Percentiles rank a stretch among this genome's conserved stretches.
Conservation (phyloP, 2,797 vertebrate genomes). For the Muscicapa striata region DNA sequence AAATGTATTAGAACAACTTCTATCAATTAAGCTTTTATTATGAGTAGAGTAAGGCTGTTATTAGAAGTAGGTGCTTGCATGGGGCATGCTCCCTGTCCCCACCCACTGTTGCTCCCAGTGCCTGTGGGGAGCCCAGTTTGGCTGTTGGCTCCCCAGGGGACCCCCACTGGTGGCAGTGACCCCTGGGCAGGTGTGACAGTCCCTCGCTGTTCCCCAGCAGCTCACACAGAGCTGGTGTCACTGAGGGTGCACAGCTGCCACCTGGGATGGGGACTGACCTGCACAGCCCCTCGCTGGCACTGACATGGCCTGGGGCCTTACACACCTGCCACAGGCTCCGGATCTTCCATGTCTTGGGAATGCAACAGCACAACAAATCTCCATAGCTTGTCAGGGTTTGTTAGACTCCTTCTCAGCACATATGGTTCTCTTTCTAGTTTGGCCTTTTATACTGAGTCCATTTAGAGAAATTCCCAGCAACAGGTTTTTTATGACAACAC, state of each 20-base stretch:
- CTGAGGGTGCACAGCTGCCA: neutral
- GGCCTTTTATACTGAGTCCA: neutral
- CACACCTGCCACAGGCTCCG: accelerated
- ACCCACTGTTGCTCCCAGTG: accelerated
- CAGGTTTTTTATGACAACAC: neutral
- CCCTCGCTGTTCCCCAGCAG: neutral
- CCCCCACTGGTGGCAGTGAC: neutral
- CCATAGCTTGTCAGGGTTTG: neutral
- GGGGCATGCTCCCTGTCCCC: no score
- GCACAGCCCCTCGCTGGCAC: accelerated
- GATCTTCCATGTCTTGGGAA: neutral
- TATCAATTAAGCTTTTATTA: neutral
- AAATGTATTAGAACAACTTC: neutral
- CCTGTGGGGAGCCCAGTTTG: accelerated
- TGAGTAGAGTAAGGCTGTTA: neutral
- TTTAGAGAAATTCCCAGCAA: neutral
- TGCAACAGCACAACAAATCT: neutral
- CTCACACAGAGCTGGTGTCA: neutral
- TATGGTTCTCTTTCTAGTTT: neutral
- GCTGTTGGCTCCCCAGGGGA: neutral
- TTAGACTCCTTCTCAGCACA: neutral
- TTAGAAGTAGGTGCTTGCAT: neutral
- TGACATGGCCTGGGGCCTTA: neutral
- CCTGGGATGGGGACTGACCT: neutral
- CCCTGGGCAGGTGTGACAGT: neutral